phyloP scores from a whole-genome alignment of 2,888 invertebrate genomes.

The Meloe dianella region DNA sequence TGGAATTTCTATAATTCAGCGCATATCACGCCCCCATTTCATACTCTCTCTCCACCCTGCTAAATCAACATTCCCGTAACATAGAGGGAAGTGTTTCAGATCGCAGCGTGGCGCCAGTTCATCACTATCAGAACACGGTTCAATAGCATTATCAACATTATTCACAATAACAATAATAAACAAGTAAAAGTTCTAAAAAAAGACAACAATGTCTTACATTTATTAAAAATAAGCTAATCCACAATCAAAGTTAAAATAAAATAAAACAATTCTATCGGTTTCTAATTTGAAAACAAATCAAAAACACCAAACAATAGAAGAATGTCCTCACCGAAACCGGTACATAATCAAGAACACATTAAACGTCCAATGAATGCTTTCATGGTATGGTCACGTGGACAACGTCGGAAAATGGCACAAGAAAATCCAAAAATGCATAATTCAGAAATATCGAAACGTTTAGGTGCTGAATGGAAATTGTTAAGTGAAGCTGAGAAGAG shows the following conservation, averaged over 20 bases:
- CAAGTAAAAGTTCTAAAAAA: background rate
- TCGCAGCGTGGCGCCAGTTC: constrained; percentile 40
- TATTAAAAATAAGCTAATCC: background rate
- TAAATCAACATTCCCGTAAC: constrained; percentile 38
- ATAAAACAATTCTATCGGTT: background rate
- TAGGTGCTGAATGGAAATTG: constrained; percentile 92
- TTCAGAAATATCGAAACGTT: constrained; percentile 92
- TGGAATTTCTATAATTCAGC: constrained; percentile 48
- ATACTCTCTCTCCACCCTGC: constrained; percentile 40
- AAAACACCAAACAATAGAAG: background rate
- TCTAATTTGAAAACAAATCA: background rate
- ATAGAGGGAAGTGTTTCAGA: constrained; percentile 42
- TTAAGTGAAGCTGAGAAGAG: constrained; percentile 85
- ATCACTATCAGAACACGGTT: constrained; percentile 32
- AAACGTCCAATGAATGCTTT: constrained; percentile 98
- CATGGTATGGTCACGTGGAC: constrained; percentile 96
- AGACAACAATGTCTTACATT: constrained; percentile 22
- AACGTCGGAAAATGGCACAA: constrained; percentile 93
- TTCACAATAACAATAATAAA: background rate
- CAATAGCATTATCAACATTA: constrained; percentile 18
- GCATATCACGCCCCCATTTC: constrained; percentile 47
- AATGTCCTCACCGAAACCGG: constrained; percentile 50
- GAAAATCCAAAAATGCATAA: constrained; percentile 99
- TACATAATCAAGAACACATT: constrained; percentile 76
- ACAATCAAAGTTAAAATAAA: constrained; percentile 1